These are phyloP conservation scores for Xanthia togata DNA, from an alignment of 2,888 invertebrate species.

Conservation along the genomic window DNA sequence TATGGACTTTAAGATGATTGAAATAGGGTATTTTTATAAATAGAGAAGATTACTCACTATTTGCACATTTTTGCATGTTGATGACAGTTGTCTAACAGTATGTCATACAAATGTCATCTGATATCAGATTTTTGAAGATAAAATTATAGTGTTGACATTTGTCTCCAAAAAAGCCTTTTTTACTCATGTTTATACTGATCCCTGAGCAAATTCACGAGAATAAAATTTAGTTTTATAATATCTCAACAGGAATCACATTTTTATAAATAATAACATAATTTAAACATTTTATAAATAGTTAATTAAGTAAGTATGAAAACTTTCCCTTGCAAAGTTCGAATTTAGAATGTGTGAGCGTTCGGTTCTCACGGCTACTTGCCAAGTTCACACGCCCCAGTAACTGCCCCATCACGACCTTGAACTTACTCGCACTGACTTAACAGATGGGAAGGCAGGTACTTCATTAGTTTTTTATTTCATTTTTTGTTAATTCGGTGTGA, in stretches of 20 bases:
- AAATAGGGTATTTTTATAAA: conserved; percentile 5
- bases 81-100: conserved; percentile 18
- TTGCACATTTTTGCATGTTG: conserved; percentile 49
- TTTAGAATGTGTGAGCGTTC: conserved; percentile 14
- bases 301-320: conserved; percentile 3
- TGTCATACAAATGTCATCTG: conserved; percentile 22
- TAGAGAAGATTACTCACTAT: background rate
- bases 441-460: conserved; percentile 40
- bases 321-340: conserved; percentile 3
- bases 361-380: conserved; percentile 47
- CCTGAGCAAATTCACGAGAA: background rate
- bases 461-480: conserved; percentile 14
- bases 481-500: conserved; percentile 21
- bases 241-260: background rate
- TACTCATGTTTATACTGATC: background rate
- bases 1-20: background rate
- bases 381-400: conserved; percentile 57
- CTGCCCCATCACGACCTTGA: conserved; percentile 50
- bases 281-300: background rate
- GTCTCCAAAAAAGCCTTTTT: background rate
- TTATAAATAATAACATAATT: background rate
- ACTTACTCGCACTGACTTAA: conserved; percentile 15
- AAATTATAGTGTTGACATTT: background rate
- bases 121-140: conserved; percentile 18
- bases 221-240: background rate